Base-by-base conservation (phyloP, 2,888 invertebrate genomes). In the Macrosiphum euphorbiae region DNA sequence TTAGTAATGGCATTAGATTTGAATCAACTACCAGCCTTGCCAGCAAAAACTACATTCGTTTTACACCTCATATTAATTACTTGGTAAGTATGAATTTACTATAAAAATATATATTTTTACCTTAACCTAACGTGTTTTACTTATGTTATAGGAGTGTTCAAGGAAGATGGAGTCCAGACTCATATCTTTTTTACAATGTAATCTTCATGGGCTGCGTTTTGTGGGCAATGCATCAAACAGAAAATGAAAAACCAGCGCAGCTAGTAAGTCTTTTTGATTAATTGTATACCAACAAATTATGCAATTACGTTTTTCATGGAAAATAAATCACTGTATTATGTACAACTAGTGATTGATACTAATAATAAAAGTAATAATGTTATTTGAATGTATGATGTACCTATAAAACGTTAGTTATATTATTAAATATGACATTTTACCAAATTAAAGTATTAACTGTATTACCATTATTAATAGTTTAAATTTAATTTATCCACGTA, bases 141-240 rank as follows among this genome's bases (percentile, higher is more conserved):
- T 88, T 88, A 94, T 86, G 85, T 94, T 95, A 20, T 94, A 95
- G 96, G 95, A 96, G 96, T 95, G 95, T 95, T 91, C 95, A 96
- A 95, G 96, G 96, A 92, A 94, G 94, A 87, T 96, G 96, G 96
- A 95, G 95, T 95, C 95, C 96, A 92, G 95, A 95, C 24, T 94
- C 94, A 52, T 94, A 90, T 90, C 28, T 94, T 10, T 94, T 94
- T 94, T 94, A 94, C 20, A 94, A 94, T 87, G 47, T 94, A 52
- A 67, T 90, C 5, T 94, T 41, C 24, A 47, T 94, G 87, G 94
- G 90, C 87, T 86, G 94, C 41, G 44, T 94, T 8, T 28, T 94
- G 87, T 94, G 90, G 94, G 90, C 94, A 44, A 94, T 94, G 61
- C 86, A 94, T 86, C 89, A 90, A 7, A 87, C 67, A 87, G 94